Conservation (phyloP, 92 coral and sea anemone species). For the Scolanthus callimorphus region DNA sequence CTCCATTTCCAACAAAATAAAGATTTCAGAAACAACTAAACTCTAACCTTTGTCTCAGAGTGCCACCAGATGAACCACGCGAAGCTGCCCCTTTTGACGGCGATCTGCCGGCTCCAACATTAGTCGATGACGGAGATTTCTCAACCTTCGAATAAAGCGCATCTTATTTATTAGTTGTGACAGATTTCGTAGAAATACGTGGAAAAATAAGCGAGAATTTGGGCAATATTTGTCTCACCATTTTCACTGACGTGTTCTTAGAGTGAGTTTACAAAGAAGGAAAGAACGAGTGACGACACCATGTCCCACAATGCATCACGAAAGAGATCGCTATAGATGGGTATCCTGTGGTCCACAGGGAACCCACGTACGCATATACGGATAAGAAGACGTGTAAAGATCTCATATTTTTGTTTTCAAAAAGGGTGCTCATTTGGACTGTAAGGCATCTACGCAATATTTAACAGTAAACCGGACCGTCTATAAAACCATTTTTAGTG, state of each 20-base stretch:
- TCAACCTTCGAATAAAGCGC: conserved; percentile 47
- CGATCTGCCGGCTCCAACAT: conserved; percentile 84
- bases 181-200: not conserved
- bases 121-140: conserved; percentile 85
- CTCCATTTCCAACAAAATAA: no score
- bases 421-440: no score
- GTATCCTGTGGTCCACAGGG: no score
- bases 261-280: conserved; percentile 42
- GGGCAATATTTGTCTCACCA: conserved; percentile 52
- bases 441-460: no score
- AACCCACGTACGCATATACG: no score
- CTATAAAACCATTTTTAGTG: no score
- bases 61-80: conserved; percentile 76
- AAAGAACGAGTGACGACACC: conserved; percentile 68
- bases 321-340: no score
- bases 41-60: conserved; percentile 94
- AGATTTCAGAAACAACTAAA: no score
- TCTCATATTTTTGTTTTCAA: no score
- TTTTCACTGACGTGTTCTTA: conserved; percentile 85
- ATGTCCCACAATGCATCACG: conserved; percentile 30
- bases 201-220: not conserved
- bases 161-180: not conserved
- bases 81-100: conserved; percentile 93
- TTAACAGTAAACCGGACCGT: no score
- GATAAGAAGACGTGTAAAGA: no score